A percentile compares a stretch with the other conserved stretches of the same genome.
These are phyloP conservation scores for Camelus bactrianus DNA, from an alignment of 2,113 vertebrate genomes.

Conservation along the genomic window DNA sequence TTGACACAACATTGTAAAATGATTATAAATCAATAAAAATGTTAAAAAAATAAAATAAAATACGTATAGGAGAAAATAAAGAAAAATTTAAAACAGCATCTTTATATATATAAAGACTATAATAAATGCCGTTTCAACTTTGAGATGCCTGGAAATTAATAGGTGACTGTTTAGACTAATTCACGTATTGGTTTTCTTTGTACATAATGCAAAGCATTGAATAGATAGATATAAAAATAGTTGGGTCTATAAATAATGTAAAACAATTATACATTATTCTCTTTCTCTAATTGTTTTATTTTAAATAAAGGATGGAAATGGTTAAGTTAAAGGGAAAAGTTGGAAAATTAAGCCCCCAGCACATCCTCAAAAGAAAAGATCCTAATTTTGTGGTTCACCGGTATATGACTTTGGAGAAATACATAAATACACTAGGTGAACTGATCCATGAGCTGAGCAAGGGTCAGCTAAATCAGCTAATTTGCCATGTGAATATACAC, in stretches of 20 bases:
- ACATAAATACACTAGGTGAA: slow-evolving; percentile 43
- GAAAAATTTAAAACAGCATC: neutral
- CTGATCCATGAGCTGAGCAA: slow-evolving; percentile 45
- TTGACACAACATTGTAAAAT: too few species aligned
- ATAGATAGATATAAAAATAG: neutral
- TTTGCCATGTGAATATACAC: slow-evolving; percentile 62
- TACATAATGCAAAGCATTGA: neutral
- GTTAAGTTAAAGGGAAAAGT: slow-evolving; percentile 36
- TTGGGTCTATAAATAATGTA: neutral
- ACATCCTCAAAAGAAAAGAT: neutral
- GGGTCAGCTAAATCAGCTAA: slow-evolving; percentile 61
- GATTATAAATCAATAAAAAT: too few species aligned
- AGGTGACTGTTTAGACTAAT: neutral
- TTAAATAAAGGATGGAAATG: neutral
- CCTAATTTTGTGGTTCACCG: slow-evolving; percentile 70
- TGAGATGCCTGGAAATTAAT: neutral
- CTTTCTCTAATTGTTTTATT: neutral
- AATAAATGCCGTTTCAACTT: neutral
- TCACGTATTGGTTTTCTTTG: neutral
- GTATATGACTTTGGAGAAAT: slow-evolving; percentile 60
- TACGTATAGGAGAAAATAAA: neutral
- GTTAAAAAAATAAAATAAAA: neutral
- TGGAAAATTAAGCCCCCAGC: slow-evolving; percentile 31
- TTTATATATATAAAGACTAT: neutral
- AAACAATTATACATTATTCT: neutral